These are phyloP conservation scores for Paguma larvata DNA, from an alignment of 2,797 vertebrate genomes.

Conservation along the genomic window DNA sequence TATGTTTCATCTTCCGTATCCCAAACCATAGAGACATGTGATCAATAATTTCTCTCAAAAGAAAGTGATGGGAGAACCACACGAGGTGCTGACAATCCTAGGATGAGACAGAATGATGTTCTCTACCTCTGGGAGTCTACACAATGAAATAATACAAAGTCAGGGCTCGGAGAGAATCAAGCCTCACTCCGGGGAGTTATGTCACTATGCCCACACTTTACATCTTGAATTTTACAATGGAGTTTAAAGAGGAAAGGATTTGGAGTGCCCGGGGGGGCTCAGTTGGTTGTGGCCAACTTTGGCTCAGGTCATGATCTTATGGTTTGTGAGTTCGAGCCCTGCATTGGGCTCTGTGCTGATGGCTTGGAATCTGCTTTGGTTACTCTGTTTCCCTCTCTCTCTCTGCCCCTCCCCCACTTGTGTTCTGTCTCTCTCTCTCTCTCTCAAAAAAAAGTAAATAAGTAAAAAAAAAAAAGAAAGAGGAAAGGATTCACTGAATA, in stretches of 20 bases:
- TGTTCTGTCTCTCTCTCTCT: no score
- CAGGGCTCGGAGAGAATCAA: background rate
- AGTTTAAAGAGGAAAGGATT: background rate
- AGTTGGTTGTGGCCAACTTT: no score
- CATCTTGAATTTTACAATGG: background rate
- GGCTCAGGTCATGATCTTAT: no score
- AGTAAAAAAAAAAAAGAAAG: no score
- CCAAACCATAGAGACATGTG: background rate
- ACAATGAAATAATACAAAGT: background rate
- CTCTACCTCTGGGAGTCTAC: background rate
- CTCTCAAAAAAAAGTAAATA: no score
- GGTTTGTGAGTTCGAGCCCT: no score
- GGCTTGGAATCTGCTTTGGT: no score
- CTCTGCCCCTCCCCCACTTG: no score
- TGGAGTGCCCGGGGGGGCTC: no score
- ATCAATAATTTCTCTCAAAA: background rate
- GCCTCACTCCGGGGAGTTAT: background rate
- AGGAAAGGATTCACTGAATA: background rate
- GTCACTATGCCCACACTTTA: background rate
- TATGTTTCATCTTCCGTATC: background rate
- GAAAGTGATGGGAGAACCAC: background rate
- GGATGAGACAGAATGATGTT: background rate
- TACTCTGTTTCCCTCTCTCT: no score
- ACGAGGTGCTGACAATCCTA: background rate
- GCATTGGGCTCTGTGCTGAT: no score